phyloP scores from a whole-genome alignment of 2,888 invertebrate species.

The Agrochola lychnidis region DNA sequence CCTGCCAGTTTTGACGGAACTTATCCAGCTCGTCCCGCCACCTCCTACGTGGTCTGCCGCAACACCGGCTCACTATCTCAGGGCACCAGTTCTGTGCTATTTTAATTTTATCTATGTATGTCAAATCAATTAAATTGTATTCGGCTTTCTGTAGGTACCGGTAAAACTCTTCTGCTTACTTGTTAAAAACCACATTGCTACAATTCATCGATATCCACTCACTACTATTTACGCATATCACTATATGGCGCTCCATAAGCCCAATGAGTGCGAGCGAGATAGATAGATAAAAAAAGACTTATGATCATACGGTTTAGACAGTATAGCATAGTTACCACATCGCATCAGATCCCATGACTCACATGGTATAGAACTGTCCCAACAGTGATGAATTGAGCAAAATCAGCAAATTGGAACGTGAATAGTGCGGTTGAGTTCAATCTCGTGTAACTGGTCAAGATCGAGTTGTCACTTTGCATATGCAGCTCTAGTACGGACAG shows the following conservation, averaged over 20 bases:
- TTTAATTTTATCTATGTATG: too few species aligned
- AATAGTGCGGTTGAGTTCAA: conserved; percentile 21
- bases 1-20: too few species aligned
- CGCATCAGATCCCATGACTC: neutral
- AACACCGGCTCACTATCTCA: too few species aligned
- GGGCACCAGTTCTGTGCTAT: too few species aligned
- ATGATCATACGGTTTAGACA: neutral
- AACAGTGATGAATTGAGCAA: neutral
- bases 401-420: conserved; percentile 10
- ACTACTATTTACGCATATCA: neutral
- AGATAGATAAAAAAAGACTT: neutral
- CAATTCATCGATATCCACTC: neutral
- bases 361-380: neutral
- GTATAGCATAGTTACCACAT: neutral
- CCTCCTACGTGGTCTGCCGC: too few species aligned
- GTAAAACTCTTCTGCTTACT: too few species aligned
- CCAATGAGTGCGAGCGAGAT: neutral
- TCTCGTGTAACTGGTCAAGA: conserved; percentile 14
- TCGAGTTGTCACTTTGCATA: conserved; percentile 14
- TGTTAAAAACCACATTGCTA: too few species aligned
- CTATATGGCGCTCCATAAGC: neutral
- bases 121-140: too few species aligned
- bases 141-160: too few species aligned
- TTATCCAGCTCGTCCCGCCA: too few species aligned
- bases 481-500: neutral